These are phyloP conservation scores for Ruditapes philippinarum DNA, from an alignment of 1,140 invertebrate species.

Conservation along the genomic window DNA sequence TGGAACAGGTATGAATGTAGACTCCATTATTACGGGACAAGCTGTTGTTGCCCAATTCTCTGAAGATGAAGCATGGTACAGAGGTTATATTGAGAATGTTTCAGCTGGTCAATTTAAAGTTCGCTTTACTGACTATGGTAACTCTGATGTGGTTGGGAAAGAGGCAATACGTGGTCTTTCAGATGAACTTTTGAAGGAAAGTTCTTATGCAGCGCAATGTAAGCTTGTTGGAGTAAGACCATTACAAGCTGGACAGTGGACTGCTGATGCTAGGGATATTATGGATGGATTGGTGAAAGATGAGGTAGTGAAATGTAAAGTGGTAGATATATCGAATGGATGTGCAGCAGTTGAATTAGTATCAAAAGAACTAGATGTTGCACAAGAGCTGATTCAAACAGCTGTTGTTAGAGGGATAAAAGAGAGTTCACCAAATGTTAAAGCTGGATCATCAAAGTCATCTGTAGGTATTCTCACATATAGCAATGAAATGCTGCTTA, in stretches of 20 bases:
- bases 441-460: neutral
- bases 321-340: constrained; percentile 62
- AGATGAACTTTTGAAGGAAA: constrained; percentile 68
- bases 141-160: constrained; percentile 75
- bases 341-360: constrained; percentile 70
- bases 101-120: constrained; percentile 89
- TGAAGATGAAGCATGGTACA: constrained; percentile 92
- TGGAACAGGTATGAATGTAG: neutral
- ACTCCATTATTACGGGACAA: neutral
- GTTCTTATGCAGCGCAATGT: constrained; percentile 76
- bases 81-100: constrained; percentile 91
- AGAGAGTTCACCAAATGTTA: neutral
- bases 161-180: constrained; percentile 54
- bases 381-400: constrained; percentile 72
- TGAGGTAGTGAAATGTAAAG: constrained; percentile 72
- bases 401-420: constrained; percentile 72
- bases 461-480: neutral
- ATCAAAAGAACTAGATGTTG: constrained; percentile 70
- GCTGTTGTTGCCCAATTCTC: constrained; percentile 90
- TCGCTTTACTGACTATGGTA: constrained; percentile 92
- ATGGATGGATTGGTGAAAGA: constrained; percentile 79
- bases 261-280: constrained; percentile 77
- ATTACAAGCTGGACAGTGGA: constrained; percentile 77
- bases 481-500: neutral
- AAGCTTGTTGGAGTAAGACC: constrained; percentile 76